Evolutionary conservation across 1,140 invertebrate species (phyloP).

Genomic region (Heliothis virescens): DNA sequence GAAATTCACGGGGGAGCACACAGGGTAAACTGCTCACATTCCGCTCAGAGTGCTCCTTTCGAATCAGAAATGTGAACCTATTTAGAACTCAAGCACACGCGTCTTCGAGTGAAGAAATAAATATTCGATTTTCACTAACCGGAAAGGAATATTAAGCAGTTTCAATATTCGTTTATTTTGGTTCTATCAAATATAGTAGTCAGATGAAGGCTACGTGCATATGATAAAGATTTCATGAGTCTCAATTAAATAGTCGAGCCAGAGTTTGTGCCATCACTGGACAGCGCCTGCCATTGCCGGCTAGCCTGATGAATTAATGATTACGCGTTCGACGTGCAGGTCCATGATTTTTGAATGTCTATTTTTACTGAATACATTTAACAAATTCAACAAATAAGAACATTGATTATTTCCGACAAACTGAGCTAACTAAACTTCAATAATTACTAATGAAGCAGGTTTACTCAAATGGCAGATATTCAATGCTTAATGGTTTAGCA

Average conservation of each 20-base stretch:
- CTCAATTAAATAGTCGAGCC: slow-evolving; percentile 45
- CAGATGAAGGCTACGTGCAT: not conserved
- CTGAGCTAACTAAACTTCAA: not conserved
- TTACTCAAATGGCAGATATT: slow-evolving; percentile 45
- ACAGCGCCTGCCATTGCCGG: slow-evolving; percentile 24
- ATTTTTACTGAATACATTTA: not conserved
- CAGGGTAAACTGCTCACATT: slow-evolving; percentile 76
- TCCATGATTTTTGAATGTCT: slow-evolving; percentile 13
- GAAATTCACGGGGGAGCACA: slow-evolving; percentile 68
- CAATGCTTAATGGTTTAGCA: slow-evolving; percentile 64
- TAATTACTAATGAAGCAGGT: slow-evolving; percentile 13
- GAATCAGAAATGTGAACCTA: slow-evolving; percentile 67
- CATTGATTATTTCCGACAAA: not conserved
- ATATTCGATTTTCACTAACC: slow-evolving; percentile 39
- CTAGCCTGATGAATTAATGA: slow-evolving; percentile 47
- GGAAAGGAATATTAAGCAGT: slow-evolving; percentile 31
- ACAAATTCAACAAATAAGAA: not conserved
- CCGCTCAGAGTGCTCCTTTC: slow-evolving; percentile 64
- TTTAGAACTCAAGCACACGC: slow-evolving; percentile 64
- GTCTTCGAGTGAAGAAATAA: slow-evolving; percentile 44
- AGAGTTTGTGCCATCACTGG: slow-evolving; percentile 17
- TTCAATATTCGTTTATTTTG: slow-evolving; percentile 8
- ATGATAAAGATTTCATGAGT: slow-evolving; percentile 45
- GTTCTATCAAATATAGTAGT: not conserved
- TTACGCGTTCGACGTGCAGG: slow-evolving; percentile 21